These are phyloP conservation scores for Apogon talboti DNA, from an alignment of 2,797 vertebrate genomes.

Conservation along the genomic window DNA sequence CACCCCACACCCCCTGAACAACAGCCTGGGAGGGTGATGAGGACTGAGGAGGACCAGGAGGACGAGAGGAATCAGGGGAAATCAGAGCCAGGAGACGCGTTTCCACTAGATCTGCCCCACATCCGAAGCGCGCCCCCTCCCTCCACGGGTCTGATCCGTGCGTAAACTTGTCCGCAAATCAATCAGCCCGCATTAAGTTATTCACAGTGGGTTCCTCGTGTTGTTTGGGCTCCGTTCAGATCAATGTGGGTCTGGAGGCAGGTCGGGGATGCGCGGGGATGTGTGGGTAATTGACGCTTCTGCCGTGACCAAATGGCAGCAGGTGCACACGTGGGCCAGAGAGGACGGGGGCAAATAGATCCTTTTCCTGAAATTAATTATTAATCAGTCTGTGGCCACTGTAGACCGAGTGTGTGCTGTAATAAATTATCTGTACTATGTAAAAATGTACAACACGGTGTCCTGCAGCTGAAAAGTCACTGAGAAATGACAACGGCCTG, in stretches of 20 bases:
- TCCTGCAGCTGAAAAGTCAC: neutral
- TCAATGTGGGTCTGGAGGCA: constrained; percentile 33
- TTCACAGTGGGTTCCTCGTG: constrained; percentile 23
- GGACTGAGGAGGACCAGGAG: too few relatives aligned
- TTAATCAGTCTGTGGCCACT: constrained; percentile 49
- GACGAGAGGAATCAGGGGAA: too few relatives aligned
- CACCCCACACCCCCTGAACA: too few relatives aligned
- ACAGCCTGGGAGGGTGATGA: too few relatives aligned
- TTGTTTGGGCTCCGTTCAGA: constrained; percentile 4
- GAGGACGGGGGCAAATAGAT: constrained; percentile 61
- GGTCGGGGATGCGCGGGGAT: constrained; percentile 36
- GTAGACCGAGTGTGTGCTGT: constrained; percentile 19
- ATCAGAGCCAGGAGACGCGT: too few relatives aligned
- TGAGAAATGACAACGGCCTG: too few relatives aligned
- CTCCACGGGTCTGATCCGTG: neutral
- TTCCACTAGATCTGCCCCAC: too few relatives aligned
- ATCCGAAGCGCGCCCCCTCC: too few relatives aligned
- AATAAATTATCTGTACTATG: constrained; percentile 25
- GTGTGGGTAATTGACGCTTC: constrained; percentile 44
- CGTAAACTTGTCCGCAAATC: constrained; percentile 26
- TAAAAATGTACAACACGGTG: constrained; percentile 19
- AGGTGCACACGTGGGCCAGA: constrained; percentile 53
- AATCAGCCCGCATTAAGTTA: constrained; percentile 8
- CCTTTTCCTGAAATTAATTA: constrained; percentile 69
- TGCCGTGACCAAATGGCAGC: constrained; percentile 60